A percentile compares a stretch with the other conserved stretches of the same genome.
These are phyloP conservation scores for Oxyura jamaicensis DNA, from an alignment of 2,113 vertebrate species.

Conservation along the genomic window DNA sequence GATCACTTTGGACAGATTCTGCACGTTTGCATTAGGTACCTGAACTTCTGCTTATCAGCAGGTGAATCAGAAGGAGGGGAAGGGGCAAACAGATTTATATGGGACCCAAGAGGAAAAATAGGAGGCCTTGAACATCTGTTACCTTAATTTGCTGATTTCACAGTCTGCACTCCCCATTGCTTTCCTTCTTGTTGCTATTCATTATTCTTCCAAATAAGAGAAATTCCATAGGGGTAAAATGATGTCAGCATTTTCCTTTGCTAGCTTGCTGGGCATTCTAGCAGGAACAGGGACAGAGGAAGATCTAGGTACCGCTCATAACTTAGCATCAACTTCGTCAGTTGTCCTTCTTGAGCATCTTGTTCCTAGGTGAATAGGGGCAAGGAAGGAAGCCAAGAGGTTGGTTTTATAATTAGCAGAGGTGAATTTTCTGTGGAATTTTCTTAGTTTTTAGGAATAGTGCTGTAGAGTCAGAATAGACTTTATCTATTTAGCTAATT, in stretches of 20 bases:
- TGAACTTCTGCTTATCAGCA: not conserved
- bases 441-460: not conserved
- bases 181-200: not conserved
- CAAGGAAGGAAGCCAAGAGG: not conserved
- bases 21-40: not conserved
- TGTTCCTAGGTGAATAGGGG: not conserved
- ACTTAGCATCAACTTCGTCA: not conserved
- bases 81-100: not conserved
- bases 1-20: not conserved
- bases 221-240: constrained; percentile 1
- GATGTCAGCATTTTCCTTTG: constrained; percentile 44
- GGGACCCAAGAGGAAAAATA: not conserved
- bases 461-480: not conserved
- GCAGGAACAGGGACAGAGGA: not conserved
- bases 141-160: not conserved
- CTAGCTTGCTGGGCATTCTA: not conserved
- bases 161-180: not conserved
- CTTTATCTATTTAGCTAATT: not conserved
- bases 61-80: not conserved
- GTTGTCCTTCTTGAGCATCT: not conserved
- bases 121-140: not conserved
- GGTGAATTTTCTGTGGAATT: not conserved
- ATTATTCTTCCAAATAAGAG: not conserved
- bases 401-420: not conserved
- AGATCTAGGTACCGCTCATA: not conserved